Evolutionary conservation across 2,888 invertebrate genomes (phyloP), one percentile per base, ranked within the genome.

Genomic region (Deladenus siricidicola): DNA sequence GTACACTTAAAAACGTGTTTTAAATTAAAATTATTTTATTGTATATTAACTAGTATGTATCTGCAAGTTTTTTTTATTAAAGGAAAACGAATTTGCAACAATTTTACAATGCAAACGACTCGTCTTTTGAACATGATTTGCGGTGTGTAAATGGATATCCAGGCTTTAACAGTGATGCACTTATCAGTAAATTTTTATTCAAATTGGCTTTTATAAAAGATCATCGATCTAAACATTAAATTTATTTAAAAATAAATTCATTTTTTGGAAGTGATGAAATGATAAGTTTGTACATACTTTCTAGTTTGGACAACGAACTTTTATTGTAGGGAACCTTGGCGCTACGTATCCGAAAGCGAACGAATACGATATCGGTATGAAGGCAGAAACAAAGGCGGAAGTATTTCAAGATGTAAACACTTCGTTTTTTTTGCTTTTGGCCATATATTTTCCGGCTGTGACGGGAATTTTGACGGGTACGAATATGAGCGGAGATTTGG

Each of bases 391-490:
- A 26, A 52, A 63, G 0, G 62, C 58, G 10, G 75, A 79, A 81
- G 89, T 90, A 81, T 68, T 71, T 43, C 73, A 69, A 45, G 70
- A 64, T 28, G 57, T 58, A 19, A 43, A 49, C 2, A 92, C 94
- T 2, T 86, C 89, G 1, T 96, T 98, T 80, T 93, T 93, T 56
- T 86, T 98, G 72, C 86, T 99, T 24, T 89, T 98, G 72, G 96
- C 94, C 73, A 98, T 99, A 76, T 98, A 96, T 84, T 99, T 99
- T 82, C 98, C 98, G 19, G 96, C 96, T 23, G 94, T 94, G 48
- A 98, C 96, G 74, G 96, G 89, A 78, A 98, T 98, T 69, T 93
- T 98, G 91, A 98, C 98, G 63, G 65, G 65, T 1, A 68, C 65
- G 30, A 65, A 65, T 42, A 64, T 62, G 62, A 63, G 63, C 28